Evolutionary conservation across 1,140 invertebrate species (phyloP).

Genomic region (Drosophila lacertosa): DNA sequence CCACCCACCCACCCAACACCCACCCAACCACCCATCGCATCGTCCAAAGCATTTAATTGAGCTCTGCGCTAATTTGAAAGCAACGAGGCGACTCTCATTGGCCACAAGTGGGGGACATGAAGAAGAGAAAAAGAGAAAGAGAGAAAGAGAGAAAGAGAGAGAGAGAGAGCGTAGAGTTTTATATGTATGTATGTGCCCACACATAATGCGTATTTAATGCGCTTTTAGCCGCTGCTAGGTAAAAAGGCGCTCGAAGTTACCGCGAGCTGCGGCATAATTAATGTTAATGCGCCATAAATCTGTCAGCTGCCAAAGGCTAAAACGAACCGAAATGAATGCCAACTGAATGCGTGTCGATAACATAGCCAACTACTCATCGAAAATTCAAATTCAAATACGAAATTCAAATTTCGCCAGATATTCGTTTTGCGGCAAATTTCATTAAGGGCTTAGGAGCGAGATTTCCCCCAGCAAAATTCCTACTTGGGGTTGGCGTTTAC

Average conservation of each 20-base stretch:
- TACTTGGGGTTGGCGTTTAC: neutral
- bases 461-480: neutral
- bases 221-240: conserved; percentile 58
- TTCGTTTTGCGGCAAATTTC: neutral
- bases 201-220: conserved; percentile 72
- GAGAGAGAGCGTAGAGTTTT: conserved; percentile 5
- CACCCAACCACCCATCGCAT: neutral
- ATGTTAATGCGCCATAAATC: conserved; percentile 45
- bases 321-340: neutral
- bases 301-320: conserved; percentile 43
- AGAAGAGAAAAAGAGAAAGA: neutral
- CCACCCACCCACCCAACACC: neutral
- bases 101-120: neutral
- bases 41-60: conserved; percentile 63
- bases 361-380: neutral
- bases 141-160: neutral
- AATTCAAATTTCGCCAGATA: neutral
- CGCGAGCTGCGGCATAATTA: conserved; percentile 28
- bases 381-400: conserved; percentile 8
- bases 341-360: conserved; percentile 5
- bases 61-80: conserved; percentile 76
- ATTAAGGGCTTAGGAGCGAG: conserved; percentile 1
- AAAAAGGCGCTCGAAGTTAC: neutral
- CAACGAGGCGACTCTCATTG: conserved; percentile 57
- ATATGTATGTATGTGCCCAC: conserved; percentile 9